These are phyloP conservation scores for Phrynocephalus versicolor DNA, from an alignment of 2,113 vertebrate species.

Conservation along the genomic window DNA sequence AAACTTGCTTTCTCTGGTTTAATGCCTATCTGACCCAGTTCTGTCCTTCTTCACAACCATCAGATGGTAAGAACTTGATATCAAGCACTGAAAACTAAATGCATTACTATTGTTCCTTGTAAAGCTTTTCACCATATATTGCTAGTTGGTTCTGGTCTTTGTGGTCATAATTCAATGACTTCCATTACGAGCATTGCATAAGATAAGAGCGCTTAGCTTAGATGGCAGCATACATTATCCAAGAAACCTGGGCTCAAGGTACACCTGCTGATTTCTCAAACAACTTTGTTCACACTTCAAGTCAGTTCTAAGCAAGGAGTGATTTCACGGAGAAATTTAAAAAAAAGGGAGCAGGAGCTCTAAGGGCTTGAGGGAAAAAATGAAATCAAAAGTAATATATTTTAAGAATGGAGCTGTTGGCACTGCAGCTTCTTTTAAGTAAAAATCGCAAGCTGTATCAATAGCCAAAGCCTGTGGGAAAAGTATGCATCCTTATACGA, in stretches of 20 bases:
- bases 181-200: background rate
- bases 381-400: constrained; percentile 42
- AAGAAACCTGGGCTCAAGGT: fast-evolving
- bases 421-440: background rate
- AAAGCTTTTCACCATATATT: constrained; percentile 30
- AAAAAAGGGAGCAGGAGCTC: constrained; percentile 43
- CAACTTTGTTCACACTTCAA: constrained; percentile 13
- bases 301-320: constrained; percentile 9
- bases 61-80: background rate
- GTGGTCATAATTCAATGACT: constrained; percentile 13
- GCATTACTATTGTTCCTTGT: constrained; percentile 24
- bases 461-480: constrained; percentile 35
- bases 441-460: constrained; percentile 37
- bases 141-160: constrained; percentile 3
- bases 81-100: constrained; percentile 31
- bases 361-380: constrained; percentile 17
- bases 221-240: fast-evolving
- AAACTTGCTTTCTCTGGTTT: background rate
- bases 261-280: background rate
- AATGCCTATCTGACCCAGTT: background rate
- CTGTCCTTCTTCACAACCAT: background rate
- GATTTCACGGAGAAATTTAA: background rate
- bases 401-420: constrained; percentile 46
- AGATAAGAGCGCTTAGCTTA: background rate
- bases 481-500: background rate